Percentiles rank a stretch among this genome's conserved stretches.
Evolutionary conservation across 2,113 vertebrate species (phyloP).

Genomic region (Vidua chalybeata): DNA sequence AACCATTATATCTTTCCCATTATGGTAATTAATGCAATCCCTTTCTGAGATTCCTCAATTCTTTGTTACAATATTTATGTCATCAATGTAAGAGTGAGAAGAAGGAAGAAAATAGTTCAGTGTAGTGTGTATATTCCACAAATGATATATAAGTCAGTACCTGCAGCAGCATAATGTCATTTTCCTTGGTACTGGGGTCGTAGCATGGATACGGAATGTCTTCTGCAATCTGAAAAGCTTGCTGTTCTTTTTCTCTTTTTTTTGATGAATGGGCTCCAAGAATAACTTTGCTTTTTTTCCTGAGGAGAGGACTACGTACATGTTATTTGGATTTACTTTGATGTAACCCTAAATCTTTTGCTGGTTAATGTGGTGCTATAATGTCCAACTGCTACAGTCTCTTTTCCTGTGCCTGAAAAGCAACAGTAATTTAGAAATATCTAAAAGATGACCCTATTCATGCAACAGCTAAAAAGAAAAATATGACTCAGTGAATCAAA

Average conservation of each 20-base stretch:
- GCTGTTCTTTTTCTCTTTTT: not conserved
- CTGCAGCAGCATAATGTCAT: conserved; percentile 72
- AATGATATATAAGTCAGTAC: not conserved
- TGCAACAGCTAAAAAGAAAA: not conserved
- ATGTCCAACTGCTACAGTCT: not conserved
- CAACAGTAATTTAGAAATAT: not conserved
- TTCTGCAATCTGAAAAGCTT: not conserved
- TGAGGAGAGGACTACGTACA: not conserved
- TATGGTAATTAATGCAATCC: not conserved
- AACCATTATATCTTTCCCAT: not conserved
- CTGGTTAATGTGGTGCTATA: not conserved
- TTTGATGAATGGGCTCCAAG: conserved; percentile 65
- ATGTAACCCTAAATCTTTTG: not conserved
- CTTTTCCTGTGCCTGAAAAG: not conserved
- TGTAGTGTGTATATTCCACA: not conserved
- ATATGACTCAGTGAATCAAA: not conserved
- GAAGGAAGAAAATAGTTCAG: not conserved
- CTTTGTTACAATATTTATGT: not conserved
- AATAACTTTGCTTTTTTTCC: not conserved
- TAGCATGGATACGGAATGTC: not conserved
- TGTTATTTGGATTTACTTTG: not conserved
- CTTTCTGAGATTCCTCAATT: not conserved
- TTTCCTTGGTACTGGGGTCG: rapidly evolving
- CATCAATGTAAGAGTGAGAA: not conserved
- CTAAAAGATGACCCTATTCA: not conserved